Base-by-base conservation (phyloP, 2,888 invertebrate species). In the Acholoe squamosa region DNA sequence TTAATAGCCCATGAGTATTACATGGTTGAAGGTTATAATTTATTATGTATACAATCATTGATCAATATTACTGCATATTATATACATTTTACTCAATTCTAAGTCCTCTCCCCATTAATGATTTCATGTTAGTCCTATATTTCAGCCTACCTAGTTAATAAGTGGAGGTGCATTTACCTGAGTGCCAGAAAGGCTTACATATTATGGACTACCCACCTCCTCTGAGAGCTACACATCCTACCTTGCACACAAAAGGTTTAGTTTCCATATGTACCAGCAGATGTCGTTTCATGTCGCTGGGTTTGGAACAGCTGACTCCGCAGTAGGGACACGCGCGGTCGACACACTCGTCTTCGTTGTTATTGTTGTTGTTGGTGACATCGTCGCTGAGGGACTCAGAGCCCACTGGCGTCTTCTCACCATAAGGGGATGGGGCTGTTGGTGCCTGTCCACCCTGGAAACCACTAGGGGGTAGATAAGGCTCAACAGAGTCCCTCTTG, bases 191-290 rank as follows among this genome's bases (percentile, higher is more conserved):
- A 19, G 61, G 61, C 61, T 61, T n/a, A 61, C 22, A 10, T 28
- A 77, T 0, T 19, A 77, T 7, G 67, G 43, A 5, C 22, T 28
- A 86, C 86, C 86, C 86, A 86, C 86, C 86, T 86, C 86, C 86
- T 54, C 31, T 31, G 52, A 86, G 22, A 54, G 25, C 56, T 86
- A 86, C 86, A 86, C 86, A 86, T 86, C 93, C 93, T 92, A 95
- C 94, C 92, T 94, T 92, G 92, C 95, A 95, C 84, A 93, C 93
- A 91, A 94, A 94, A 10, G 95, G 95, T 77, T 94, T 93, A 84
- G 95, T 95, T 56, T 95, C 95, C 19, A 94, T 94, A 91, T 95
- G 95, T 88, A 94, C 94, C 94, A 94, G 94, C 93, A 95, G 93
- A 91, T 95, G 95, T 10, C 95, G 93, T 91, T 94, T 94, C 84